These are phyloP conservation scores for Equus quagga DNA, from an alignment of 2,113 vertebrate species.

Conservation along the genomic window DNA sequence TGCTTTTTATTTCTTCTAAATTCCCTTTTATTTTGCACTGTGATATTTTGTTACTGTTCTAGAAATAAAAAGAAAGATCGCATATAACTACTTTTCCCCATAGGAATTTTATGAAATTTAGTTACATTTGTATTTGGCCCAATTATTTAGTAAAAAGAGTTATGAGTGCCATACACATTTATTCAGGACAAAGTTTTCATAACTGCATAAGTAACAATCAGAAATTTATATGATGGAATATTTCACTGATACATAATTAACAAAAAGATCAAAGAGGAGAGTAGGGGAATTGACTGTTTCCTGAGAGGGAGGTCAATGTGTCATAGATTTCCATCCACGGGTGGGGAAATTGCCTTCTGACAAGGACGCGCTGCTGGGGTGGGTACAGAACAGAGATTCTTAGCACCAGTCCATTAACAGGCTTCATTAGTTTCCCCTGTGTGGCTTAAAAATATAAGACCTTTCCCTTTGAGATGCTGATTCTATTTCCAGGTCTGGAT, in stretches of 20 bases:
- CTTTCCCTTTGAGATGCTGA: neutral
- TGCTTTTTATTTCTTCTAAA: constrained; percentile 9
- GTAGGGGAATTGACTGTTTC: neutral
- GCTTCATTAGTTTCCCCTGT: neutral
- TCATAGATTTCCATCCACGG: neutral
- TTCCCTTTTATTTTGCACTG: constrained; percentile 1
- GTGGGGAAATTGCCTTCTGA: neutral
- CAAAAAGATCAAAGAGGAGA: constrained; percentile 21
- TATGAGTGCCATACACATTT: constrained; percentile 29
- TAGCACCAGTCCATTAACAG: neutral
- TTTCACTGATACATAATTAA: constrained; percentile 61
- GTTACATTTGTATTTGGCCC: constrained; percentile 33
- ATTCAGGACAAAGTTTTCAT: constrained; percentile 55
- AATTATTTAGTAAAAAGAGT: constrained; percentile 58
- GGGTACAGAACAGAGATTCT: neutral
- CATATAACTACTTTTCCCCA: neutral
- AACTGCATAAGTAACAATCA: constrained; percentile 54
- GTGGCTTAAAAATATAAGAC: neutral
- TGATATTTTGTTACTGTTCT: constrained; percentile 22
- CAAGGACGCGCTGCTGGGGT: neutral
- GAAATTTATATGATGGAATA: constrained; percentile 43
- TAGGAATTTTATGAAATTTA: constrained; percentile 48
- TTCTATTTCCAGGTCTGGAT: neutral
- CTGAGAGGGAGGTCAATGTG: neutral
- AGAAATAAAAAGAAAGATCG: neutral